Evolutionary conservation across 1,140 invertebrate species (phyloP).

Genomic region (Aporrectodea caliginosa): DNA sequence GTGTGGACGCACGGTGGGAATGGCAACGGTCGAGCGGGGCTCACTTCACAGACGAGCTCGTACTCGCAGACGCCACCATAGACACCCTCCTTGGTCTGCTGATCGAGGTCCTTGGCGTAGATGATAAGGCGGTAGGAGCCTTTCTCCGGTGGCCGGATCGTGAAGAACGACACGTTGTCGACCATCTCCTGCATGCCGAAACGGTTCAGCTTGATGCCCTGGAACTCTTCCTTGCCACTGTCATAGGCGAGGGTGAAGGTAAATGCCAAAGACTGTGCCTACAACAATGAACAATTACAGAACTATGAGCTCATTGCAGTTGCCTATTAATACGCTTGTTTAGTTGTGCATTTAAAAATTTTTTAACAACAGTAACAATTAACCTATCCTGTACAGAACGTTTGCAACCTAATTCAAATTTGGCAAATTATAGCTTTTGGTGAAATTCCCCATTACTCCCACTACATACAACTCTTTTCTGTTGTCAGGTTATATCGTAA

Average conservation of each 20-base stretch:
- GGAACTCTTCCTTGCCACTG: conserved; percentile 50
- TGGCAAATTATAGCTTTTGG: too few relatives aligned
- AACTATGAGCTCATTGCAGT: too few relatives aligned
- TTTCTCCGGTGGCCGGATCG: conserved; percentile 48
- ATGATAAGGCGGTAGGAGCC: conserved; percentile 54
- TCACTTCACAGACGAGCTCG: conserved; percentile 41
- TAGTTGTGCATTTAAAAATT: too few relatives aligned
- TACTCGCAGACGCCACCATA: conserved; percentile 57
- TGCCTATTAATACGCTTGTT: too few relatives aligned
- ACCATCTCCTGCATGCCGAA: conserved; percentile 54
- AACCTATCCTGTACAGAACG: too few relatives aligned
- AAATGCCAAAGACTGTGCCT: conserved; percentile 47
- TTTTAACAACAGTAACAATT: too few relatives aligned
- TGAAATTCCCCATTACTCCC: too few relatives aligned
- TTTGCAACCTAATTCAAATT: too few relatives aligned
- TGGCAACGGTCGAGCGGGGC: conserved; percentile 39
- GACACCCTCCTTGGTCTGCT: conserved; percentile 51
- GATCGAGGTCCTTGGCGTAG: conserved; percentile 54
- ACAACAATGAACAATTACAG: too few relatives aligned
- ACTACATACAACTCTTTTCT: too few relatives aligned
- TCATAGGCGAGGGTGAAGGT: conserved; percentile 52
- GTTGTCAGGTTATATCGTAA: too few relatives aligned
- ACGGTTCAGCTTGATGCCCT: conserved; percentile 47
- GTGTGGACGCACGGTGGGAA: conserved; percentile 55
- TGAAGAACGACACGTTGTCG: conserved; percentile 48